These are phyloP conservation scores for Masnerella sp. DNA, from an alignment of 2,888 invertebrate genomes.

Conservation along the genomic window DNA sequence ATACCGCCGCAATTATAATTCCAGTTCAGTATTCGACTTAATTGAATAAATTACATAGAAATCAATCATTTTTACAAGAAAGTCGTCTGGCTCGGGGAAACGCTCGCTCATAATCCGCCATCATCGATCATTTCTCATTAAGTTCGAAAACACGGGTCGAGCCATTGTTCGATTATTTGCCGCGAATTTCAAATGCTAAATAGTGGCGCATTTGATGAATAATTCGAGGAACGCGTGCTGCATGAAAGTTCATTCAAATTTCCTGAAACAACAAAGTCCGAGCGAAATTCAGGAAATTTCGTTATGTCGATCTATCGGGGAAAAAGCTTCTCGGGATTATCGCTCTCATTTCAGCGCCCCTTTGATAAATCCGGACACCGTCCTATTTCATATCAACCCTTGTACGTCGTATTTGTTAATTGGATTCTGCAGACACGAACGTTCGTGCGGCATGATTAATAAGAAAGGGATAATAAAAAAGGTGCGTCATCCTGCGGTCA, in stretches of 20 bases:
- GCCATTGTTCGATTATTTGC: too few relatives aligned
- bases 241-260: constrained; percentile 20
- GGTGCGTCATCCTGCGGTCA: constrained; percentile 46
- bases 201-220: constrained; percentile 27
- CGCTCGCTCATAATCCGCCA: too few relatives aligned
- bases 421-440: constrained; percentile 42
- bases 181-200: too few relatives aligned
- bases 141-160: too few relatives aligned
- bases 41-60: too few relatives aligned
- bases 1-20: too few relatives aligned
- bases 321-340: constrained; percentile 40
- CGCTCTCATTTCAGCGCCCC: constrained; percentile 44
- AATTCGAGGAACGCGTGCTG: background rate
- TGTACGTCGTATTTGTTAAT: constrained; percentile 53
- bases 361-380: constrained; percentile 48
- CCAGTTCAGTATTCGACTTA: too few relatives aligned
- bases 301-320: constrained; percentile 33
- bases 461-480: constrained; percentile 50
- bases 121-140: too few relatives aligned
- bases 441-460: constrained; percentile 47
- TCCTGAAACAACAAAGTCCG: constrained; percentile 33
- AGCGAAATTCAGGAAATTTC: constrained; percentile 36
- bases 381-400: constrained; percentile 53
- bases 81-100: too few relatives aligned
- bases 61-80: too few relatives aligned